Percentiles rank a stretch among this genome's conserved stretches.
Conservation (phyloP, 1,140 invertebrate genomes). For the Pseudomyrmex sp. region DNA sequence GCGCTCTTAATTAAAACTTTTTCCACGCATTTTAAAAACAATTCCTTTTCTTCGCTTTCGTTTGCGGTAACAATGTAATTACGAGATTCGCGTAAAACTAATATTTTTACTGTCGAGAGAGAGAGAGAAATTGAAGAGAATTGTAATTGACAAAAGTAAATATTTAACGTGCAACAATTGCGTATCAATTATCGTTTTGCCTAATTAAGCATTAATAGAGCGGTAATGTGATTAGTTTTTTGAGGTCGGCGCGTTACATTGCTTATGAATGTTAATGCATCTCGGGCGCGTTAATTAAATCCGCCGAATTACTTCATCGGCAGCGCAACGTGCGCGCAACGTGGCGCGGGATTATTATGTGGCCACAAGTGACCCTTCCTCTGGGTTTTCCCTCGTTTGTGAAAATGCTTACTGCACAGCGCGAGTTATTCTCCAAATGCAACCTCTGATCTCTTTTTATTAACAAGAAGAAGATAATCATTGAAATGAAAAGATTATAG, state of each 20-base stretch:
- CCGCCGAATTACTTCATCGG: not conserved
- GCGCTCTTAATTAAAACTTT: not conserved
- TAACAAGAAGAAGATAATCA: not conserved
- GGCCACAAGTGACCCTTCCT: not conserved
- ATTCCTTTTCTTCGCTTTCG: not conserved
- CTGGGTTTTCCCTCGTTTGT: not conserved
- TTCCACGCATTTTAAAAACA: not conserved
- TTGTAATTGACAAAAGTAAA: not conserved
- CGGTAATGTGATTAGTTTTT: not conserved
- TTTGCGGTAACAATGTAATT: not conserved
- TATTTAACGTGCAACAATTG: not conserved
- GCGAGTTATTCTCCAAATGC: not conserved
- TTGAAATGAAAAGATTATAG: not conserved
- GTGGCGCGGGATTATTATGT: not conserved
- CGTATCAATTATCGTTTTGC: not conserved
- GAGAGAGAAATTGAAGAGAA: not conserved
- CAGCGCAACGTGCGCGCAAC: not conserved
- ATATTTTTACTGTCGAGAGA: not conserved
- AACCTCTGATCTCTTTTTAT: too few relatives aligned
- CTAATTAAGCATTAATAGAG: not conserved
- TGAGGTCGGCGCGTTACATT: not conserved
- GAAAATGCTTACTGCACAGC: not conserved
- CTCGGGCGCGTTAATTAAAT: constrained; percentile 7
- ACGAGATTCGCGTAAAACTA: not conserved
- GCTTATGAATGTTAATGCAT: constrained; percentile 1